Evolutionary conservation across 35 echinoderm and acorn worm species (phyloP).

Genomic region (Strongylocentrotus purpuratus): DNA sequence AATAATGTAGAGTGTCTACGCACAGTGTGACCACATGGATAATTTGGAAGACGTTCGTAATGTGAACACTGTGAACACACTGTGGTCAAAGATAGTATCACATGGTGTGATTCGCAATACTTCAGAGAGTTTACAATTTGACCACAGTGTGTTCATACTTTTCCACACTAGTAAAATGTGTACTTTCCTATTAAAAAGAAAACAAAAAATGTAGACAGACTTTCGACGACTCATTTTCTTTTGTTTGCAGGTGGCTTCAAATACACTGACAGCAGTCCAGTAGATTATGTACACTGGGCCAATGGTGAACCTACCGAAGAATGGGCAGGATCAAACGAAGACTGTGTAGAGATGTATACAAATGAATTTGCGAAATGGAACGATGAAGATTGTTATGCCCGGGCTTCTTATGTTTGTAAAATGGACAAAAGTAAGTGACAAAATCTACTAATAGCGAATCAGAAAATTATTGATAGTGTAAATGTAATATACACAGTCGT

Average conservation of each 20-base stretch:
- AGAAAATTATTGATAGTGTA: too few species aligned
- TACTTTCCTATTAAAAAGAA: too few species aligned
- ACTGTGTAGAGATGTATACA: conserved; percentile 85
- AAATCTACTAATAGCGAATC: too few species aligned
- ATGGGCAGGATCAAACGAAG: conserved; percentile 51
- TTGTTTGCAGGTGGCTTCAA: conserved; percentile 70
- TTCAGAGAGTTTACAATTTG: not conserved
- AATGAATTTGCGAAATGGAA: conserved; percentile 81
- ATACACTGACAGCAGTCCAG: conserved; percentile 75
- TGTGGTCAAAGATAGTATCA: too few species aligned
- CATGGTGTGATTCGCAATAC: too few species aligned
- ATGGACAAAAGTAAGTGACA: conserved; percentile 58
- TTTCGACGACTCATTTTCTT: not conserved
- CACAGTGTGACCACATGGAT: not conserved
- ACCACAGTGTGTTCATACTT: too few species aligned
- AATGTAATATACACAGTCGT: too few species aligned
- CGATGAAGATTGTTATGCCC: conserved; percentile 73
- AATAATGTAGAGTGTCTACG: not conserved
- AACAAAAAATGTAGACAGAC: too few species aligned
- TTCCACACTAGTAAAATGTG: not conserved
- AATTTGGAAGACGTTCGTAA: not conserved
- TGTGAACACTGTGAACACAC: too few species aligned
- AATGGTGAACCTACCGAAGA: conserved; percentile 72
- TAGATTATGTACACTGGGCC: conserved; percentile 85
- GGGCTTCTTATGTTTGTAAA: conserved; percentile 78